phyloP scores from a whole-genome alignment of 2,888 invertebrate genomes.

The Cotesia congregata region DNA sequence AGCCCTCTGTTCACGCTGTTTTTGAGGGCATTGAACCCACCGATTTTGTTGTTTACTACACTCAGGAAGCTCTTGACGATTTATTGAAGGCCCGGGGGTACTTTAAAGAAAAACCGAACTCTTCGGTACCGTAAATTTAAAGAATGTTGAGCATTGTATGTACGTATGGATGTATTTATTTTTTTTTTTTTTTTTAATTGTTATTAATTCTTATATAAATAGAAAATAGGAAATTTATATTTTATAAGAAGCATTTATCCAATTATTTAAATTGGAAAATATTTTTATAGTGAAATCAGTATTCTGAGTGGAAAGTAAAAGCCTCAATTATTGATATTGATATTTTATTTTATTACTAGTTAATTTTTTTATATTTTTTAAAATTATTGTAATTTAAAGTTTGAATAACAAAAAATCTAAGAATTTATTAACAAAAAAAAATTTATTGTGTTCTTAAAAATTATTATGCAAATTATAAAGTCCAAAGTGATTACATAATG shows the following conservation, averaged over 20 bases:
- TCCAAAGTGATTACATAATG: too few relatives aligned
- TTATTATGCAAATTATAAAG: too few relatives aligned
- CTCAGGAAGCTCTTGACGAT: slow-evolving; percentile 81
- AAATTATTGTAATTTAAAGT: too few relatives aligned
- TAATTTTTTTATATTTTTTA: too few relatives aligned
- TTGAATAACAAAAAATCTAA: too few relatives aligned
- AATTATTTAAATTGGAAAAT: background rate
- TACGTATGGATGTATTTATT: slow-evolving; percentile 9
- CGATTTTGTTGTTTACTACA: slow-evolving; percentile 83
- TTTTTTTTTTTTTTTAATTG: background rate
- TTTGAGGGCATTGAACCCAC: slow-evolving; percentile 84
- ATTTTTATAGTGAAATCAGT: too few relatives aligned
- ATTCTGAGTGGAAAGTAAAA: too few relatives aligned
- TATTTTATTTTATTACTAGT: too few relatives aligned
- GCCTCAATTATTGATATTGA: too few relatives aligned
- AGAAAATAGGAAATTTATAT: background rate
- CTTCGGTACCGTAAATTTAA: slow-evolving; percentile 45
- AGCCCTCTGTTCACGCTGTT: slow-evolving; percentile 84
- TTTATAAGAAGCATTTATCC: background rate
- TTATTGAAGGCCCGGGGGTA: slow-evolving; percentile 73
- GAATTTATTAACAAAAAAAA: too few relatives aligned
- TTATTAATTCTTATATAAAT: background rate
- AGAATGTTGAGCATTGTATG: background rate
- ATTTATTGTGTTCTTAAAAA: too few relatives aligned
- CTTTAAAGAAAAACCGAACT: slow-evolving; percentile 56